Evolutionary conservation across 2,113 vertebrate genomes (phyloP), one percentile per base, ranked within the genome.

Genomic region (Hippocampus zosterae): DNA sequence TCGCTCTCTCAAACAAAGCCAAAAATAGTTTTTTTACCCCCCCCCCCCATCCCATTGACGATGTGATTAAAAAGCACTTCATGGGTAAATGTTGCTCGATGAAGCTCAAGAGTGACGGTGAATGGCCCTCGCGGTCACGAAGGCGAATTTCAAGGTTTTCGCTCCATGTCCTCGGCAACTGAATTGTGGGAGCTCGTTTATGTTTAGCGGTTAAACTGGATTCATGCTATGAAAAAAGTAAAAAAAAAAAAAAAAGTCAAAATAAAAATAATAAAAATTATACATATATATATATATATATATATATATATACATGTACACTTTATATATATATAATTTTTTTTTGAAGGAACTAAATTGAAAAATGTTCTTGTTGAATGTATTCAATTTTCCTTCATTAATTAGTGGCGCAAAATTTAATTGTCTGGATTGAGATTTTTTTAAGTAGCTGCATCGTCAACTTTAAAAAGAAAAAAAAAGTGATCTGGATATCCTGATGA

Each of bases 41-140:
- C 27, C 27, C 27, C 27, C 21, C 21, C 59, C 27, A 37, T 66
- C 33, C 44, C 60, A 73, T 65, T 42, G 8, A 55, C 71, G 63
- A 79, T 65, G 68, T 67, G 61, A 80, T 82, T 72, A 68, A 25
- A 56, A 75, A 64, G n/a, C 12, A 33, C 65, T 75, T 76, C 23
- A 46, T 29, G 40, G 62, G 25, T 69, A 37, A 62, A 73, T 78
- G 46, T 55, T 21, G 8, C 71, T 5, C 55, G 33, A 74, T 75
- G 67, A 72, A 33, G 68, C 72, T 29, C 50, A 68, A 59, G 64
- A 72, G 72, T 73, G 74, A 67, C 40, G 41, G 52, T 68, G 42
- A 74, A 70, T 41, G 46, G 44, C 59, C 71, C 41, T 40, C 23
- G 9, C 23, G 73, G 68, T 67, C 40, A 27, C 70, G 50, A 66